A percentile compares a stretch with the other conserved stretches of the same genome.
phyloP scores from a whole-genome alignment of 2,113 vertebrate species.

The Parotia lawesii region DNA sequence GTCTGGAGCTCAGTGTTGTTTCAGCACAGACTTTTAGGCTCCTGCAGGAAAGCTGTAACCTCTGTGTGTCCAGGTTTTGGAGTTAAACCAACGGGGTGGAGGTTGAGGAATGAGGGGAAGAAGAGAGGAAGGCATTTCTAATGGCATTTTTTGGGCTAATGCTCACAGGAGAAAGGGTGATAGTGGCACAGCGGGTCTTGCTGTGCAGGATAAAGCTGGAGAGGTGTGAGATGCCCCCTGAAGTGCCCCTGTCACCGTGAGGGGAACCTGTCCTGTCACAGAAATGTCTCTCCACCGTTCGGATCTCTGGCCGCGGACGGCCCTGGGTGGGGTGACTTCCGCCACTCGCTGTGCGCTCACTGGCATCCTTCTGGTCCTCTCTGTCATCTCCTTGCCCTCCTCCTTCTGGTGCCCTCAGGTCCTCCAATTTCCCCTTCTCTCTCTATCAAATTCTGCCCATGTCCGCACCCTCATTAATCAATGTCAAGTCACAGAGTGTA shows the following conservation, averaged over 20 bases:
- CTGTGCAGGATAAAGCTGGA: background rate
- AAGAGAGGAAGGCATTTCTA: background rate
- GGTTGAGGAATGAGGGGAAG: fast-evolving
- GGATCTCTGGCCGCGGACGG: fast-evolving
- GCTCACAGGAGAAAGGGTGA: fast-evolving
- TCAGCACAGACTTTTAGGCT: background rate
- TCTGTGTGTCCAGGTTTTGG: background rate
- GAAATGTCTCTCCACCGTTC: fast-evolving
- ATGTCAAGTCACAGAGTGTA: slow-evolving; percentile 79
- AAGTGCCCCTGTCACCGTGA: fast-evolving
- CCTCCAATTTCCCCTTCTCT: slow-evolving; percentile 78
- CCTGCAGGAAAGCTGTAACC: background rate
- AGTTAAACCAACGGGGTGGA: background rate
- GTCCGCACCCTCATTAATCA: slow-evolving; percentile 92
- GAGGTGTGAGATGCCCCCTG: background rate
- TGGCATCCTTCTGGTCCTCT: slow-evolving; percentile 31
- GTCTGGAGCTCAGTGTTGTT: background rate
- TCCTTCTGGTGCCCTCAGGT: slow-evolving; percentile 79
- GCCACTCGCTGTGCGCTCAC: background rate
- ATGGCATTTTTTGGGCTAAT: fast-evolving
- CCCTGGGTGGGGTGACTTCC: background rate
- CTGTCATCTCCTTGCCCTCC: slow-evolving; percentile 76
- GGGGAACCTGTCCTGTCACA: fast-evolving
- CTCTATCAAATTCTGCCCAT: slow-evolving; percentile 85
- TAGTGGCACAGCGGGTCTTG: fast-evolving